A percentile compares a stretch with the other conserved stretches of the same genome.
Conservation (phyloP, 92 coral and sea anemone species). For the Zoanthus sociatus region DNA sequence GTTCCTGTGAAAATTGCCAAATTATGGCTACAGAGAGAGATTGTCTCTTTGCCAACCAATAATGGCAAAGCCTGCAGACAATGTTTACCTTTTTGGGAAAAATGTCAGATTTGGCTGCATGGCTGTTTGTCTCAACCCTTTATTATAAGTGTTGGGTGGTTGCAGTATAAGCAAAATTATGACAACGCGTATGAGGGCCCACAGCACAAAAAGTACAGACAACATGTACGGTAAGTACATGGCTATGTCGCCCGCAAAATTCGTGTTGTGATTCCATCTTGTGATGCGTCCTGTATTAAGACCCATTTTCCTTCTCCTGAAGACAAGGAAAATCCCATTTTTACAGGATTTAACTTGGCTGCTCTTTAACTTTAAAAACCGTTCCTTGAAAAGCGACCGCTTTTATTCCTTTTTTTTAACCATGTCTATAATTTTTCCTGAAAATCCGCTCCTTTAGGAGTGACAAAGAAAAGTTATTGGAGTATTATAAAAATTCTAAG, state of each 20-base stretch:
- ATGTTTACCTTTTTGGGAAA: background rate
- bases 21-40: background rate
- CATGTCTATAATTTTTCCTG: too few relatives aligned
- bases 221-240: conserved; percentile 7
- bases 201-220: conserved; percentile 13
- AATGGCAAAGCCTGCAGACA: background rate
- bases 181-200: conserved; percentile 21
- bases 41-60: background rate
- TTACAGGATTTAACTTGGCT: conserved; percentile 5
- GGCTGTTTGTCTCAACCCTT: too few relatives aligned
- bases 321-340: background rate
- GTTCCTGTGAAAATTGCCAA: background rate
- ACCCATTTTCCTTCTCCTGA: conserved; percentile 11
- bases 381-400: background rate
- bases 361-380: background rate
- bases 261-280: conserved; percentile 29
- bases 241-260: conserved; percentile 24
- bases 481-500: background rate
- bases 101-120: background rate
- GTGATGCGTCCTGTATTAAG: conserved; percentile 14
- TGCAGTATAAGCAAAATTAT: background rate
- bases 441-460: too few relatives aligned
- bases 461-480: background rate
- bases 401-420: background rate
- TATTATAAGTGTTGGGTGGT: background rate